Conservation (phyloP, 2,113 vertebrate genomes). For the Catharus bicknelli region DNA sequence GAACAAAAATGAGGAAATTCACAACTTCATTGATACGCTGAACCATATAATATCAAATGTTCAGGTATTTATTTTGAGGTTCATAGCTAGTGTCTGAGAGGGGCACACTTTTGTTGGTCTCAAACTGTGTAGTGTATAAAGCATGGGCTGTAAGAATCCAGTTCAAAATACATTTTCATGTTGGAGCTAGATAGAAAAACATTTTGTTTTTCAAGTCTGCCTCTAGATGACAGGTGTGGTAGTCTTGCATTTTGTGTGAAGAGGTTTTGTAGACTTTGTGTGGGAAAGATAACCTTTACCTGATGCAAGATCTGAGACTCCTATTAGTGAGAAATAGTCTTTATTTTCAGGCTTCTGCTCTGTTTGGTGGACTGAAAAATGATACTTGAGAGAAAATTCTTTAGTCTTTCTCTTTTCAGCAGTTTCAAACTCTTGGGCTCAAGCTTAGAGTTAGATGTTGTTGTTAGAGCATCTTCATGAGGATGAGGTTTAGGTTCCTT, state of each 20-base stretch:
- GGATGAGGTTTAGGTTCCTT: not conserved
- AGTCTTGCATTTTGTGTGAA: not conserved
- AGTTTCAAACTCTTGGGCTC: not conserved
- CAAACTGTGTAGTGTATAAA: not conserved
- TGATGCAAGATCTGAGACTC: not conserved
- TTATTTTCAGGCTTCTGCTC: not conserved
- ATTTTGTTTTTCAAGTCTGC: not conserved
- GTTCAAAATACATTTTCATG: not conserved
- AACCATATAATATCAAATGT: constrained; percentile 82
- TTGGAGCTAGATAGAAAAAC: not conserved
- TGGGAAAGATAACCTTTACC: not conserved
- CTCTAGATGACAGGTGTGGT: not conserved
- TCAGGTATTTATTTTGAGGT: constrained; percentile 77
- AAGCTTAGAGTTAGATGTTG: not conserved
- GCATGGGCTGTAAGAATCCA: not conserved
- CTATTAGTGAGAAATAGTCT: not conserved
- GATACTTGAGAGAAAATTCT: not conserved
- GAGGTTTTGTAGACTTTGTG: not conserved
- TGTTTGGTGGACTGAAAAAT: not conserved
- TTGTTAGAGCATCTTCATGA: not conserved
- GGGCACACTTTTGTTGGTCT: not conserved
- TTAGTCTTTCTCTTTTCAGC: not conserved
- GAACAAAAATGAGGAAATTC: constrained; percentile 92
- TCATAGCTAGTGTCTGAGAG: not conserved
- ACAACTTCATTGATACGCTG: constrained; percentile 87